Percentiles rank a stretch among this genome's conserved stretches.
phyloP scores from a whole-genome alignment of 2,113 vertebrate genomes.

The human region GRCh38 chr5:79212001-79212500 shows the following conservation, averaged over 20 bases:
- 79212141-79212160: not conserved
- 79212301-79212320: not conserved
- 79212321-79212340: not conserved
- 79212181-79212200: not conserved
- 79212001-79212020: too few species aligned
- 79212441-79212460: not conserved
- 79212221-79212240: too few species aligned
- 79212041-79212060: too few species aligned
- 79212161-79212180: not conserved
- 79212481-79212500: not conserved
- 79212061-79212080: too few species aligned
- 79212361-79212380: not conserved
- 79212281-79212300: not conserved
- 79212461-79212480: not conserved
- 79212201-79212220: not conserved
- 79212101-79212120: too few species aligned
- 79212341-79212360: not conserved
- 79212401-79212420: not conserved
- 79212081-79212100: rapidly evolving
- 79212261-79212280: not conserved
- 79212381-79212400: not conserved
- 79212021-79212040: too few species aligned
- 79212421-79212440: not conserved
- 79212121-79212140: too few species aligned
- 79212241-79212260: too few species aligned